Conservation (phyloP, 2,888 invertebrate genomes). For the Drosophila melanosoma region DNA sequence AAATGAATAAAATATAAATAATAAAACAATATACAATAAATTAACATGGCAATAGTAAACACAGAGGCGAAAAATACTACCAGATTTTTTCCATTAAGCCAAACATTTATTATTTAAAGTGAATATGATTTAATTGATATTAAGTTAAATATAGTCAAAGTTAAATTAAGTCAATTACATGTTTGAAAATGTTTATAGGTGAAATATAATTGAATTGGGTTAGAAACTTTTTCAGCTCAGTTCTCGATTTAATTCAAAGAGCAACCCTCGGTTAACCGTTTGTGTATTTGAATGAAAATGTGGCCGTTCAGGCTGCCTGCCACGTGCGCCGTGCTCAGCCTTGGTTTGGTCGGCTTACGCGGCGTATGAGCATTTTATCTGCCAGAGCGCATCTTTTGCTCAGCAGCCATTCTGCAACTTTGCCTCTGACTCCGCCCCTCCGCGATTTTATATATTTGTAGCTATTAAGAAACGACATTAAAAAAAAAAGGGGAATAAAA, state of each 20-base stretch:
- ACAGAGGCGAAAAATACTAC: not conserved
- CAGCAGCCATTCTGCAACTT: constrained; percentile 3
- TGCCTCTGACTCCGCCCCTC: not conserved
- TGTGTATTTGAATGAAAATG: constrained; percentile 72
- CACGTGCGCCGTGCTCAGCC: constrained; percentile 65
- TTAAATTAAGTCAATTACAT: not conserved
- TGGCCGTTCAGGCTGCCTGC: constrained; percentile 35
- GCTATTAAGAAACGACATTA: constrained; percentile 79
- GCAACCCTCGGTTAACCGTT: constrained; percentile 34
- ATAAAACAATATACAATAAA: not conserved
- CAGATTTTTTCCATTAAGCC: not conserved
- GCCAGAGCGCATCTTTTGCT: constrained; percentile 58
- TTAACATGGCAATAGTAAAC: not conserved
- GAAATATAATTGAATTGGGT: not conserved
- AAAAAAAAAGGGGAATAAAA: constrained; percentile 69
- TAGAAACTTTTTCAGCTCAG: no score
- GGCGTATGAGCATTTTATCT: constrained; percentile 72
- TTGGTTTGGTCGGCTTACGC: constrained; percentile 65
- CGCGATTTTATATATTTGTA: constrained; percentile 72
- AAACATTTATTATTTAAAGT: not conserved
- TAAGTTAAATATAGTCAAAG: not conserved
- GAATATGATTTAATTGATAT: not conserved
- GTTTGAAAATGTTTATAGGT: not conserved
- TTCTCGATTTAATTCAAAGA: not conserved
- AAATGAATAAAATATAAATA: not conserved